phyloP scores from a whole-genome alignment of 1,140 invertebrate species.

The Temnothorax longispinosus region DNA sequence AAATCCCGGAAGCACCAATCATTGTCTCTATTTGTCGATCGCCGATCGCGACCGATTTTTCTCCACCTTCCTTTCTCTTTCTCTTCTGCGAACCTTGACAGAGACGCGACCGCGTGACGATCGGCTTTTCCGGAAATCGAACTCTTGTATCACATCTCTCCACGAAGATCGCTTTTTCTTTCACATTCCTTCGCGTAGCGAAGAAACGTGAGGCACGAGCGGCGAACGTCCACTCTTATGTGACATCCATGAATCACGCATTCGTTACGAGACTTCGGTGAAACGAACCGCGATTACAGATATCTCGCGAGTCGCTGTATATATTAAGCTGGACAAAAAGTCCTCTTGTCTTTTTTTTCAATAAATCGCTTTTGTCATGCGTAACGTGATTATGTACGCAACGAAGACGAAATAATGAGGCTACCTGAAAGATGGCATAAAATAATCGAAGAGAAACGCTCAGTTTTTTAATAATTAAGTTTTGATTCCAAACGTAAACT shows the following conservation, averaged over 20 bases:
- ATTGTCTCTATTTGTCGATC: neutral
- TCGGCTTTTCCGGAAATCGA: constrained; percentile 40
- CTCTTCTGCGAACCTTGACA: neutral
- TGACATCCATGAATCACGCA: neutral
- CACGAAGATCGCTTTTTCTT: constrained; percentile 40
- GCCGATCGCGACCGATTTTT: neutral
- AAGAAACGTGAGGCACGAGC: neutral
- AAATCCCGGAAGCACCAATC: neutral
- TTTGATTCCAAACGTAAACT: no score
- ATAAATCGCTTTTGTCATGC: neutral
- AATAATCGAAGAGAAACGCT: neutral
- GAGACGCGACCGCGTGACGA: neutral
- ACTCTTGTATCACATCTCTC: neutral
- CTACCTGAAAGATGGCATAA: neutral
- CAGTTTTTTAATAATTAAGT: no score
- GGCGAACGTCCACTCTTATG: neutral
- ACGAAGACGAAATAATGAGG: neutral
- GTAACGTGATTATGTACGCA: neutral
- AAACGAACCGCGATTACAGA: neutral
- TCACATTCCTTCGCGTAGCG: neutral
- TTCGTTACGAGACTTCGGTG: neutral
- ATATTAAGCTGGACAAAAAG: neutral
- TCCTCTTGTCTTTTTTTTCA: neutral
- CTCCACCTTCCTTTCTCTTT: no score
- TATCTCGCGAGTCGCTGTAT: neutral